A percentile compares a stretch with the other conserved stretches of the same genome.
phyloP scores from a whole-genome alignment of 1,140 invertebrate species.

The Lepidostoma basale region DNA sequence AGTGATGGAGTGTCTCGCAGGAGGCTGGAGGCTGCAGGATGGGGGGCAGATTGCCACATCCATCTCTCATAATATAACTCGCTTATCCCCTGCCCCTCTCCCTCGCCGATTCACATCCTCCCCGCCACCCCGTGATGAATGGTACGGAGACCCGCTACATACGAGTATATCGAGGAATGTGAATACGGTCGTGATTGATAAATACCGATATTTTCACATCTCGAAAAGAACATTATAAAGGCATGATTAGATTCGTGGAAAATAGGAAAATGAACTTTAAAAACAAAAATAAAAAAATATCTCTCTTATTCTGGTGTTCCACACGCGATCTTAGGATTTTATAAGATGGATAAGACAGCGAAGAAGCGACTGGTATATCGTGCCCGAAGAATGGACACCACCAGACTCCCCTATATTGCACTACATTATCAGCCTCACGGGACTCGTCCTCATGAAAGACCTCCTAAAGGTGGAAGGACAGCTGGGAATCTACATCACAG shows the following conservation, averaged over 20 bases:
- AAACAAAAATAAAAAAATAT: background rate
- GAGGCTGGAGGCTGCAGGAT: background rate
- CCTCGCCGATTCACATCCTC: too few relatives aligned
- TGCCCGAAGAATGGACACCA: too few relatives aligned
- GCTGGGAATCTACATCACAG: too few relatives aligned
- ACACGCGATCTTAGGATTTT: too few relatives aligned
- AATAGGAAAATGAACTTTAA: background rate
- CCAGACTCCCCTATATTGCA: too few relatives aligned
- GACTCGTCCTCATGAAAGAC: too few relatives aligned
- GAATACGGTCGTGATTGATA: conserved; percentile 19
- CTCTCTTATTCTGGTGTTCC: too few relatives aligned
- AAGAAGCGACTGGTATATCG: too few relatives aligned
- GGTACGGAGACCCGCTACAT: background rate
- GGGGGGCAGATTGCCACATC: background rate
- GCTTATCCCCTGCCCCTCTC: background rate
- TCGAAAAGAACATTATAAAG: background rate
- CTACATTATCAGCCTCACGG: too few relatives aligned
- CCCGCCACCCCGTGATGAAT: background rate
- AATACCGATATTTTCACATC: conserved; percentile 6
- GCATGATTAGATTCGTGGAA: conserved; percentile 10
- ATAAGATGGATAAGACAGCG: too few relatives aligned
- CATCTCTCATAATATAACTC: conserved; percentile 20
- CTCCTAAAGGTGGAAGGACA: too few relatives aligned
- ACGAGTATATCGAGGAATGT: conserved; percentile 8
- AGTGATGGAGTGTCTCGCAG: conserved; percentile 3